phyloP scores from a whole-genome alignment of 2,113 vertebrate species.

The Menidia beryllina region DNA sequence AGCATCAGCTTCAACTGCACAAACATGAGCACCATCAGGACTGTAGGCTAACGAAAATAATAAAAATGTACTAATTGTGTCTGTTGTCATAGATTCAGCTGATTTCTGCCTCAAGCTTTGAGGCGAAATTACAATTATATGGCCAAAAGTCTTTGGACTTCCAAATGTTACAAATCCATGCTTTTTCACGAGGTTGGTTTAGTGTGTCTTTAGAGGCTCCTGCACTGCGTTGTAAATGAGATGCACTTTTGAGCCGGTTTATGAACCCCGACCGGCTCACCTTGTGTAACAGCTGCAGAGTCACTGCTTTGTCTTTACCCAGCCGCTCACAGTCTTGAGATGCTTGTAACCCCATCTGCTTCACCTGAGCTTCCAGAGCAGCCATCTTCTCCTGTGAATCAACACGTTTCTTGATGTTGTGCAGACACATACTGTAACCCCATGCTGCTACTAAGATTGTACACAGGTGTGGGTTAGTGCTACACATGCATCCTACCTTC shows the following conservation, averaged over 20 bases:
- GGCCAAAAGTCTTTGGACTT: background rate
- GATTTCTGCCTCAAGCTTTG: too few relatives aligned
- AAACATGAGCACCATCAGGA: too few relatives aligned
- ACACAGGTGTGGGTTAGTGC: background rate
- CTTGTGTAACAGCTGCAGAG: constrained; percentile 91
- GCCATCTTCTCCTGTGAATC: constrained; percentile 87
- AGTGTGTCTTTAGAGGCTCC: background rate
- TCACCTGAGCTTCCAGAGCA: constrained; percentile 89
- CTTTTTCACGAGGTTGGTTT: background rate
- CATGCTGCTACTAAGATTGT: background rate
- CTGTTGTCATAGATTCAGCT: too few relatives aligned
- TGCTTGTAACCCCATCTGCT: constrained; percentile 89
- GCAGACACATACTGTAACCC: background rate
- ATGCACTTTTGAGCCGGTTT: too few relatives aligned
- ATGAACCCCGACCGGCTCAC: constrained; percentile 67
- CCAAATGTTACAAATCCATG: background rate
- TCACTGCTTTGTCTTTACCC: constrained; percentile 81
- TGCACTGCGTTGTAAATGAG: background rate
- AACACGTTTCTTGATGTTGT: constrained; percentile 1
- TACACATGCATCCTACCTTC: constrained; percentile 84
- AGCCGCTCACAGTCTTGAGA: constrained; percentile 88
- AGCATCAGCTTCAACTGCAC: background rate
- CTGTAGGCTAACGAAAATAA: too few relatives aligned
- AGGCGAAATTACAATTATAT: background rate
- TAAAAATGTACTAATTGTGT: too few relatives aligned